These are phyloP conservation scores for Thereva unica DNA, from an alignment of 2,888 invertebrate species.

Conservation along the genomic window DNA sequence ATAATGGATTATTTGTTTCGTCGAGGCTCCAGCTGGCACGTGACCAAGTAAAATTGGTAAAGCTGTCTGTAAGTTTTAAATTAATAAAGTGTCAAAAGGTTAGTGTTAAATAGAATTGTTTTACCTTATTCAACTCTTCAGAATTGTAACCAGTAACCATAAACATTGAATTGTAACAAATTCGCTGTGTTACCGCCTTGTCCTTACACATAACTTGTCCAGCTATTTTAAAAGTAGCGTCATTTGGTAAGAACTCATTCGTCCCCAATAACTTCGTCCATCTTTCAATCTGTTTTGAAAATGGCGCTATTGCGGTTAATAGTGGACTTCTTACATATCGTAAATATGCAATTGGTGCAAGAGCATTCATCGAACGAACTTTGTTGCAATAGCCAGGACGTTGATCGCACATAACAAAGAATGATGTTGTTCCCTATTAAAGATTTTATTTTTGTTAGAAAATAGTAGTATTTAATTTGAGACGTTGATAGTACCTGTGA, in stretches of 20 bases:
- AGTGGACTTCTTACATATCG: slow-evolving; percentile 59
- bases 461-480: no score
- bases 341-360: slow-evolving; percentile 66
- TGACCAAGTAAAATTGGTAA: slow-evolving; percentile 58
- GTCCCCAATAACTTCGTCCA: slow-evolving; percentile 17
- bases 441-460: background rate
- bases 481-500: slow-evolving; percentile 55
- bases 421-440: slow-evolving; percentile 51
- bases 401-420: slow-evolving; percentile 51
- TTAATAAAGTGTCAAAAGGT: no score
- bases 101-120: no score
- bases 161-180: slow-evolving; percentile 66
- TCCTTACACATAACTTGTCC: slow-evolving; percentile 60
- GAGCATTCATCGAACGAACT: slow-evolving; percentile 61
- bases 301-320: slow-evolving; percentile 54
- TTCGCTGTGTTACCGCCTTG: slow-evolving; percentile 58
- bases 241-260: slow-evolving; percentile 66
- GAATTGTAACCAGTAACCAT: slow-evolving; percentile 58
- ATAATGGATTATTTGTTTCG: slow-evolving; percentile 58
- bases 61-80: slow-evolving; percentile 51
- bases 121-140: slow-evolving; percentile 50
- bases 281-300: slow-evolving; percentile 43
- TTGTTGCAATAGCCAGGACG: slow-evolving; percentile 58
- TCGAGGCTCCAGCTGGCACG: slow-evolving; percentile 58
- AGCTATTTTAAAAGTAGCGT: slow-evolving; percentile 56